phyloP scores from a whole-genome alignment of 1,140 invertebrate species.

The Lepidurus arcticus region DNA sequence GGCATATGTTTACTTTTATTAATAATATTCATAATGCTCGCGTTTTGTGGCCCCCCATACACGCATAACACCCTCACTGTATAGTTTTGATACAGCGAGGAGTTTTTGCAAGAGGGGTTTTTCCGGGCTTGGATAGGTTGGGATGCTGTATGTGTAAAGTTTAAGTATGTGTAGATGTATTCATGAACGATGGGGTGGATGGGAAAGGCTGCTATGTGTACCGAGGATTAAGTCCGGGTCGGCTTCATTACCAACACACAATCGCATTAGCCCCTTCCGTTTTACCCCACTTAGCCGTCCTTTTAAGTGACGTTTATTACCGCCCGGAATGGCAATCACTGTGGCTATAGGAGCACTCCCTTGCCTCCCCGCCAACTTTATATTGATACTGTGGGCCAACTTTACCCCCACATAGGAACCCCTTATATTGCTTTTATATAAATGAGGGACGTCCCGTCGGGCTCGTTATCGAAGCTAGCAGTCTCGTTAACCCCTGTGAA shows the following conservation, averaged over 20 bases:
- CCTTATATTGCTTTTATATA: constrained; percentile 20
- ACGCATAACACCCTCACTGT: neutral
- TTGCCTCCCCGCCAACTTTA: neutral
- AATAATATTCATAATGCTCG: neutral
- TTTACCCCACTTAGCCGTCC: constrained; percentile 11
- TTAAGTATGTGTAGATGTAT: constrained; percentile 16
- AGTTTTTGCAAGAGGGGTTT: too few species aligned
- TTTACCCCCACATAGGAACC: neutral
- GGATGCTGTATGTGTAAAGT: neutral
- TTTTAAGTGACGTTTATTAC: constrained; percentile 17
- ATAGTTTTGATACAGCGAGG: too few species aligned
- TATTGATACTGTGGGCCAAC: constrained; percentile 13
- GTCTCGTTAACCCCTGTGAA: constrained; percentile 6
- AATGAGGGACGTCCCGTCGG: constrained; percentile 12
- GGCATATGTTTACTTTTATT: constrained; percentile 1
- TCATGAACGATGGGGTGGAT: neutral
- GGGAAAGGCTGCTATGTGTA: neutral
- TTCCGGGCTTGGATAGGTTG: neutral
- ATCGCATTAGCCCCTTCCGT: constrained; percentile 20
- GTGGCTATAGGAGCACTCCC: neutral
- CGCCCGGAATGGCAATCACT: constrained; percentile 16
- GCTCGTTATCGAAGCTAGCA: constrained; percentile 13
- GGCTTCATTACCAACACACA: constrained; percentile 11
- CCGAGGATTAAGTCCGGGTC: neutral
- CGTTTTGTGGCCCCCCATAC: neutral